Conservation (phyloP, 2,797 vertebrate species). For the Arctocebus calabarensis region DNA sequence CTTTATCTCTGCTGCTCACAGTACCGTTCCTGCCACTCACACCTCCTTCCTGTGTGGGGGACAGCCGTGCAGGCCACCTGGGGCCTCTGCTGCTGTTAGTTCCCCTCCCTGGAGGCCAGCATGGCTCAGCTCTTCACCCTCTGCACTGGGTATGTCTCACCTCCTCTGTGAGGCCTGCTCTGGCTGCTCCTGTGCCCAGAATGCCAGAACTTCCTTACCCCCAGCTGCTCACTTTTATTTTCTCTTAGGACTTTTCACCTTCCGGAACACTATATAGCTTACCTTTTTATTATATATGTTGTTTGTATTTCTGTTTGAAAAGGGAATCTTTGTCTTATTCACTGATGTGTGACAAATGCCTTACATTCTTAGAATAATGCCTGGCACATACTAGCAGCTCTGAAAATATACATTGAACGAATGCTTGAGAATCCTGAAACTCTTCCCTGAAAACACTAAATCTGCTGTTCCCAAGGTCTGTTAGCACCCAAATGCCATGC, state of each 20-base stretch:
- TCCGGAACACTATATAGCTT: background rate
- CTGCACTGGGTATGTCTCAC: background rate
- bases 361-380: background rate
- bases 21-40: too few species aligned
- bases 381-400: background rate
- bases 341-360: background rate
- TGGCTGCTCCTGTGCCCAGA: background rate
- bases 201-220: background rate
- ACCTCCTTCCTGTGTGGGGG: background rate
- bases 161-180: background rate
- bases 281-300: background rate
- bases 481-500: background rate
- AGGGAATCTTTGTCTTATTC: background rate
- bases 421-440: background rate
- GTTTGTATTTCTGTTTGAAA: background rate
- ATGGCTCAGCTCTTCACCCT: background rate
- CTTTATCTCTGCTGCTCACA: background rate
- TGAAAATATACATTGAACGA: background rate
- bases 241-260: background rate
- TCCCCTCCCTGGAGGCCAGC: background rate
- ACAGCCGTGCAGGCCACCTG: too few species aligned
- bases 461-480: background rate
- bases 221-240: background rate
- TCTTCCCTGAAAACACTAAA: background rate
- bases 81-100: background rate